Evolutionary conservation across 2,888 invertebrate species (phyloP).

Genomic region (Troides helena): DNA sequence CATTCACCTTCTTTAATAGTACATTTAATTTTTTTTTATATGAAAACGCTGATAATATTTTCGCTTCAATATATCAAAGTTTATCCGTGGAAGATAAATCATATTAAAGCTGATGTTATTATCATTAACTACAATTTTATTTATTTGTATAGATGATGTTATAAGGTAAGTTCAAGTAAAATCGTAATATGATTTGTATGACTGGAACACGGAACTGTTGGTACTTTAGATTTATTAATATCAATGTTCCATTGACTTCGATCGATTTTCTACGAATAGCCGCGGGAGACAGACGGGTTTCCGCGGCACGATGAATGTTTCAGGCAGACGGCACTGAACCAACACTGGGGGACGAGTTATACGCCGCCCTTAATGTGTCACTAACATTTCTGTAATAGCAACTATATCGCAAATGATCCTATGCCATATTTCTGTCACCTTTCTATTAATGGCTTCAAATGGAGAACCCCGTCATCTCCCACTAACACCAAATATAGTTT

Average conservation of each 20-base stretch:
- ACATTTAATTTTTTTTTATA: background rate
- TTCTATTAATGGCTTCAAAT: too few species aligned
- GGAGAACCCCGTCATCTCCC: too few species aligned
- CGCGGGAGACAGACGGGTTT: conserved; percentile 50
- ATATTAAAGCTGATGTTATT: too few species aligned
- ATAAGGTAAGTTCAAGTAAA: background rate
- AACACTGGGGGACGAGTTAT: conserved; percentile 33
- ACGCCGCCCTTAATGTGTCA: conserved; percentile 59
- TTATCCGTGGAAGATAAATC: too few species aligned
- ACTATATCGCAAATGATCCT: conserved; percentile 52
- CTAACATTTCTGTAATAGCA: conserved; percentile 64
- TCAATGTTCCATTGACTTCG: conserved; percentile 36
- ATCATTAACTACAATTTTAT: background rate
- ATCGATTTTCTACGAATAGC: conserved; percentile 72
- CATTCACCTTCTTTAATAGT: conserved; percentile 37
- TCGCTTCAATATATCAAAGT: too few species aligned
- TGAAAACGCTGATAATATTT: background rate
- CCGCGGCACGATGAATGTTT: conserved; percentile 58
- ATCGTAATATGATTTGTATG: background rate
- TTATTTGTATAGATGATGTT: background rate
- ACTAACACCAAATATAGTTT: too few species aligned
- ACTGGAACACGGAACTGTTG: conserved; percentile 33
- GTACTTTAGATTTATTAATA: conserved; percentile 35
- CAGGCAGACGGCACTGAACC: conserved; percentile 41
- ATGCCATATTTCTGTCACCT: background rate